Conservation (phyloP, 2,113 vertebrate genomes). For the Lophura nycthemera region DNA sequence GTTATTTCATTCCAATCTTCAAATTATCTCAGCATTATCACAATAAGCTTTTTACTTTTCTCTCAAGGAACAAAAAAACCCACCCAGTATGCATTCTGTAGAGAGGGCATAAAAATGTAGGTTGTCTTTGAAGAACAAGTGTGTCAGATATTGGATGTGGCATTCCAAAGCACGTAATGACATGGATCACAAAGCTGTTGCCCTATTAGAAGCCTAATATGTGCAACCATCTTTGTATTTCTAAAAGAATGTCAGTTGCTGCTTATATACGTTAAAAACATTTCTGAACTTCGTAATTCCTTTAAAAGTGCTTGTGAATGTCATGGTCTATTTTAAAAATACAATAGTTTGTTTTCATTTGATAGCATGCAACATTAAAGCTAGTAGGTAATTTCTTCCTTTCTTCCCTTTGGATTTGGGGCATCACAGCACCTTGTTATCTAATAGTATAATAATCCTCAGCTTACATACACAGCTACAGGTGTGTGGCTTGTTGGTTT, state of each 20-base stretch:
- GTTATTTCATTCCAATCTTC: background rate
- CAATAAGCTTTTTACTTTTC: background rate
- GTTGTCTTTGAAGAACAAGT: conserved; percentile 36
- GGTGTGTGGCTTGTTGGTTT: background rate
- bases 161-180: conserved; percentile 20
- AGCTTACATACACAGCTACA: background rate
- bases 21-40: background rate
- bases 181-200: conserved; percentile 7
- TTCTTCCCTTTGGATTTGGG: background rate
- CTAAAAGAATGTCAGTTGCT: conserved; percentile 45
- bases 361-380: background rate
- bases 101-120: background rate
- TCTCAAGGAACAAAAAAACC: background rate
- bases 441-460: background rate
- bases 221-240: conserved; percentile 33
- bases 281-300: conserved; percentile 44
- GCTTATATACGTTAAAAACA: conserved; percentile 36
- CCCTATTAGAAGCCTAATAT: conserved; percentile 48
- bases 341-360: conserved; percentile 39
- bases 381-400: conserved; percentile 34
- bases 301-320: conserved; percentile 51
- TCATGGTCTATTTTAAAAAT: conserved; percentile 25
- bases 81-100: background rate
- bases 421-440: background rate
- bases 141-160: conserved; percentile 1